Conservation (phyloP, 2,888 invertebrate species). For the Drosophila parthenogenetica region DNA sequence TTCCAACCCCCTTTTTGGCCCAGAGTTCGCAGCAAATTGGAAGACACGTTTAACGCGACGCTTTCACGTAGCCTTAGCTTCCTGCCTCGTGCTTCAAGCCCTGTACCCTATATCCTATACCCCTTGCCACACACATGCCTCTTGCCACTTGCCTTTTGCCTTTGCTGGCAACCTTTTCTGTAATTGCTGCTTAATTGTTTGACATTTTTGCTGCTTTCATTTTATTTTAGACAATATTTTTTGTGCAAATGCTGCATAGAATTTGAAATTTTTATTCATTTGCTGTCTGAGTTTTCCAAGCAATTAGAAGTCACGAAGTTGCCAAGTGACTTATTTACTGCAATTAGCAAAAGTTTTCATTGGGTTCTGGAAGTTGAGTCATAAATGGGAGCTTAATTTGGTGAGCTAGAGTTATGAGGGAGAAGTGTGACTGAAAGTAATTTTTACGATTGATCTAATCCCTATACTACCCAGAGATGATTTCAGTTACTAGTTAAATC, state of each 20-base stretch:
- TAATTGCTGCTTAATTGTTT: slow-evolving; percentile 82
- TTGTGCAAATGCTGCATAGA: slow-evolving; percentile 33
- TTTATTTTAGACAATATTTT: slow-evolving; percentile 28
- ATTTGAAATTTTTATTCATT: slow-evolving; percentile 54
- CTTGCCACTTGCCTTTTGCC: background rate
- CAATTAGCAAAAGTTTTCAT: slow-evolving; percentile 39
- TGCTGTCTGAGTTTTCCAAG: slow-evolving; percentile 21
- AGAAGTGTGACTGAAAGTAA: no score
- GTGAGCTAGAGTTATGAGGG: no score
- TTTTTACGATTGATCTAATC: no score
- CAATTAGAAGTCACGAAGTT: slow-evolving; percentile 46
- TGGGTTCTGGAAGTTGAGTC: no score
- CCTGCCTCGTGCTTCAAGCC: slow-evolving; percentile 1
- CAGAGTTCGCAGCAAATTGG: slow-evolving; percentile 47
- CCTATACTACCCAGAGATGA: no score
- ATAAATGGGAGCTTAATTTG: no score
- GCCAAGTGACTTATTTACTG: slow-evolving; percentile 59
- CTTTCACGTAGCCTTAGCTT: slow-evolving; percentile 54
- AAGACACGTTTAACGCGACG: slow-evolving; percentile 75
- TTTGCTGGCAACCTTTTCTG: slow-evolving; percentile 52
- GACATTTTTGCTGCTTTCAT: slow-evolving; percentile 60
- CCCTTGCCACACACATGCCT: slow-evolving; percentile 7
- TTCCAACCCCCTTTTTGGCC: slow-evolving; percentile 25
- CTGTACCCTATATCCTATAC: background rate
- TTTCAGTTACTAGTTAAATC: no score